A percentile compares a stretch with the other conserved stretches of the same genome.
Conservation (phyloP, 1,140 invertebrate species). For the Cydia strobilella region DNA sequence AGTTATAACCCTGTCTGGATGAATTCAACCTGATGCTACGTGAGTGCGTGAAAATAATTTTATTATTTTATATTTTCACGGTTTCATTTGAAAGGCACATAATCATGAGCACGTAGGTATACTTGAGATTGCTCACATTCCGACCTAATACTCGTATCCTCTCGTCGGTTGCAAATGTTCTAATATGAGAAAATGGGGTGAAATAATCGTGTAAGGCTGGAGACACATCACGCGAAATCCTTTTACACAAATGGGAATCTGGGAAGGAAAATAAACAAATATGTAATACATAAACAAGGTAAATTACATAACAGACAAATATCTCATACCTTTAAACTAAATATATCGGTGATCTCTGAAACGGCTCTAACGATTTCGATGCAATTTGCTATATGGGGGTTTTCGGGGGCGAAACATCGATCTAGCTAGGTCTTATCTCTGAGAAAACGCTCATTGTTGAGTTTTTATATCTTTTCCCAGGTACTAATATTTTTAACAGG, state of each 20-base stretch:
- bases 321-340: no score
- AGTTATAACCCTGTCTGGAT: no score
- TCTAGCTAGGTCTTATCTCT: no score
- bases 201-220: conserved; percentile 6
- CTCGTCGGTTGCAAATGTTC: not conserved
- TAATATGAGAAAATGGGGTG: conserved; percentile 11
- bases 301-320: no score
- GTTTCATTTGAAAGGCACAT: not conserved
- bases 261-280: not conserved
- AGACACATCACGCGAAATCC: not conserved
- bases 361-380: no score
- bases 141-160: not conserved
- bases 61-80: conserved; percentile 5
- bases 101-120: not conserved
- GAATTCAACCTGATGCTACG: not conserved
- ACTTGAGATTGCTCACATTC: conserved; percentile 7
- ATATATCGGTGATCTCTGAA: no score
- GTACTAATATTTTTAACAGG: no score
- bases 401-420: no score
- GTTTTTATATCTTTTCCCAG: no score
- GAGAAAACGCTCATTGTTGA: no score
- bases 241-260: conserved; percentile 23
- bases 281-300: no score
- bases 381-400: no score
- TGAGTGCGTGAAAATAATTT: not conserved